Evolutionary conservation across 2,888 invertebrate genomes (phyloP), one percentile per base, ranked within the genome.

Genomic region (Augochlorella aurata): DNA sequence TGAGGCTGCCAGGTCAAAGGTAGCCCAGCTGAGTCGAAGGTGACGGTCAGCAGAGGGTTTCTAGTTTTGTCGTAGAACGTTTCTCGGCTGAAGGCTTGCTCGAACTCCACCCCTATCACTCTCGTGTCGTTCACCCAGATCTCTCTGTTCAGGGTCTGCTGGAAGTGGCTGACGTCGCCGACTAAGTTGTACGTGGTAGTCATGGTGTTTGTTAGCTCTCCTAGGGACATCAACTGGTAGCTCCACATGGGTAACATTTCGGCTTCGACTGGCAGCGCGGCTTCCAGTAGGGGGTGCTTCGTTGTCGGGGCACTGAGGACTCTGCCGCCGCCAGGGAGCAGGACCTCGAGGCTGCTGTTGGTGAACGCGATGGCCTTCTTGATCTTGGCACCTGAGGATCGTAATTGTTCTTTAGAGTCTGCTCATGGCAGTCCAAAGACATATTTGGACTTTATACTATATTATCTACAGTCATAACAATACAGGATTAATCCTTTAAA

Each of bases 231-330:
- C 5, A 95, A 95, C 94, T 97, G 97, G 90, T 97, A 97, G 49
- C 97, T 97, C 97, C 97, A 97, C 95, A 97, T 97, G 61, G 97
- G 97, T 72, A 98, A 94, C 97, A 98, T 97, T 94, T 97, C 97
- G 8, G 98, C 97, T 94, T 98, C 98, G 0, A 97, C 97, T 0
- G 97, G 97, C 84, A 98, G 93, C 0, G 97, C 97, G 0, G 97
- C 97, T 94, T 98, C 97, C 74, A 98, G 93, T 18, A 98, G 93
- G 0, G 97, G 98, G 94, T 98, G 97, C 72, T 97, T 95, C 0
- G 97, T 97, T 54, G 96, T 96, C 0, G 97, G 97, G 0, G 97
- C 96, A 75, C 97, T 97, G 90, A 96, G 95, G 67, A 97, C 95
- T 86, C 95, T 95, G 2, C 97, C 97, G 63, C 96, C 96, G 94